Base-by-base conservation (phyloP, 2,113 vertebrate species). In the Psittacula cyanocephala region DNA sequence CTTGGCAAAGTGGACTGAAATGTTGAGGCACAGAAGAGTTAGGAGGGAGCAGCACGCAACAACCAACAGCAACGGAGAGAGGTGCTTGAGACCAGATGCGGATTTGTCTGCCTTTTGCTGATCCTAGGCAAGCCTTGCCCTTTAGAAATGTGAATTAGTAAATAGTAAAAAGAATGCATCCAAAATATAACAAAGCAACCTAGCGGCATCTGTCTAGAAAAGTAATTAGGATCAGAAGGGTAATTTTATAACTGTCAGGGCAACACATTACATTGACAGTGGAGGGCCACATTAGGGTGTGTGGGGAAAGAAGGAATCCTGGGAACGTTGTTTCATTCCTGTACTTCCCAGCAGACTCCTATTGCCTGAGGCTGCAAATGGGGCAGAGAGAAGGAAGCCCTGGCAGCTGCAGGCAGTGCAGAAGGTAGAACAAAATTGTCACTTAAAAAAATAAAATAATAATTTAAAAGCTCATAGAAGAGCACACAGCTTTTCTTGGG, bases 1-100 rank as follows among this genome's bases (percentile, higher is more conserved):
- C 62, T 96, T 97, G 86, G 93, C 92, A 95, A 93, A 89, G 60
- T 29, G 33, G 83, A 91, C 29, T 91, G 89, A 96, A 95, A 78
- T 85, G 52, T n/a, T 87, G 74, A 93, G 65, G 86, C 94, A 60
- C 35, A 19, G 39, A 78, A 75, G 65, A 81, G 28, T 52, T 52
- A 55, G 65, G 46, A 63, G 50, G 11, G 41, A 82, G 57, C 50
- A 67, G 33, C 50, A 5, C 16, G 24, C 59, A 80, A 33, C 85
- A 71, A 71, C 76, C 50, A 22, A 5, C 63, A 55, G 79, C 24
- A 31, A 0, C n/a, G 10, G 55, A 82, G 57, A 24, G 15, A 47
- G 39, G 15, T 65, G 47, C 72, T 78, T 81, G 72, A 64, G 62
- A 89, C 29, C 71, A 67, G 53, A 82, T 70, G 39, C 23, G 13